Base-by-base conservation (phyloP, 2,888 invertebrate species). In the Callosobruchus maculatus region DNA sequence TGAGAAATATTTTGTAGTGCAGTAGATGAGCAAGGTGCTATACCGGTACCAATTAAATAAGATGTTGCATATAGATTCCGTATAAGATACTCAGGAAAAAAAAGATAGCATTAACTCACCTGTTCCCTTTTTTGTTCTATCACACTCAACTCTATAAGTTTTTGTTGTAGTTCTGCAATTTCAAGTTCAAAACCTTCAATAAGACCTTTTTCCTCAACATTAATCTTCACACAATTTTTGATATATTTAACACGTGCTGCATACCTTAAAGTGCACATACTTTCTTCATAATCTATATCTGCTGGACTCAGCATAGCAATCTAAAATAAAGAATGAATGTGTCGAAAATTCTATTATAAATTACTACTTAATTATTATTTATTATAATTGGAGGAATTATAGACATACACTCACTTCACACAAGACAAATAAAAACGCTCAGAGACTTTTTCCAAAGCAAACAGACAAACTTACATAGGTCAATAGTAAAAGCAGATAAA, bases 211-310 rank as follows among this genome's bases (percentile, higher is more conserved):
- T 98, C 97, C 86, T 99, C 99, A 85, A 97, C 98, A 87, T 99
- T 99, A 77, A 99, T 94, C 83, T 95, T 94, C 74, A 98, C 98
- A 81, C 94, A 93, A 88, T 99, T 99, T 87, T 97, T 95, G 78
- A 99, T 99, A 85, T 95, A 97, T 89, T 99, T 99, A 18, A 99
- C 98, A 73, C 99, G 91, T 88, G 97, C 97, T 0, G 99, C 99
- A 88, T 99, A 99, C 0, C 99, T 91, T 74, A 99, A 89, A 0
- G 99, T 98, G 83, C 97, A 98, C 78, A 99, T 94, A 0, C 98
- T 97, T 87, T 99, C 99, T 84, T 99, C 98, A 85, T 96, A 98
- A 88, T 99, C 99, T 77, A 94, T 90, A 83, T 97, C 97, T 0
- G 98, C 97, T 3, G 99, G 99, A n/a, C 98, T 98, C 68, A 98